A percentile compares a stretch with the other conserved stretches of the same genome.
Conservation (phyloP, 1,140 invertebrate species). For the Panagrolaimus sp. region DNA sequence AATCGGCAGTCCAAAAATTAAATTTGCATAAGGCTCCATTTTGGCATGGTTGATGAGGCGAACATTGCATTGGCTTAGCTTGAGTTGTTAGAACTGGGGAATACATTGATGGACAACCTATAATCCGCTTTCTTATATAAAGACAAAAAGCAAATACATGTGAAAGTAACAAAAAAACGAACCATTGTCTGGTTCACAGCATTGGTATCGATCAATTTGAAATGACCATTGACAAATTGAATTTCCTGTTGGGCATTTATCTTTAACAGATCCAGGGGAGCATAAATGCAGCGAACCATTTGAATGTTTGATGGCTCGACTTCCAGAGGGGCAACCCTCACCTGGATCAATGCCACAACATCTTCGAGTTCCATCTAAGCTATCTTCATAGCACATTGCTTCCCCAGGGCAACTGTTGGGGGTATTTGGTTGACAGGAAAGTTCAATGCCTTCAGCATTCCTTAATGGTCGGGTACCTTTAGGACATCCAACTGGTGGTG, state of each 20-base stretch:
- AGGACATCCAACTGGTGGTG: constrained; percentile 48
- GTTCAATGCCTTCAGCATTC: constrained; percentile 22
- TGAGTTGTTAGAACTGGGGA: constrained; percentile 17
- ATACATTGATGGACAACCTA: constrained; percentile 21
- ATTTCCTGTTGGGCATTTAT: constrained; percentile 16
- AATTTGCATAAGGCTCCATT: constrained; percentile 35
- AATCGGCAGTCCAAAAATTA: constrained; percentile 46
- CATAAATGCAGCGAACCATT: constrained; percentile 34
- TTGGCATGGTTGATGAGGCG: constrained; percentile 30
- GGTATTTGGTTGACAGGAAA: constrained; percentile 37
- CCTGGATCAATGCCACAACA: constrained; percentile 33
- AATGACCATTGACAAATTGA: constrained; percentile 49
- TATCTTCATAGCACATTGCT: constrained; percentile 28
- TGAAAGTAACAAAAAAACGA: constrained; percentile 1
- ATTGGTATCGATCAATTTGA: constrained; percentile 50
- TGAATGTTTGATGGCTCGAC: constrained; percentile 26
- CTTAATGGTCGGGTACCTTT: constrained; percentile 37
- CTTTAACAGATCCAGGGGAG: constrained; percentile 27
- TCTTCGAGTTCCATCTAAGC: constrained; percentile 20
- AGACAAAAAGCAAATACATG: constrained; percentile 34
- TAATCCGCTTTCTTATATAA: constrained; percentile 23
- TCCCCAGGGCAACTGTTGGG: constrained; percentile 24
- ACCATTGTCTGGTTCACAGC: constrained; percentile 52
- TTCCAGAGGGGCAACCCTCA: constrained; percentile 47
- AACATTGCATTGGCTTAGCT: constrained; percentile 32